Percentiles rank a stretch among this genome's conserved stretches.
phyloP scores from a whole-genome alignment of 2,888 invertebrate species.

The Agrochola lota region DNA sequence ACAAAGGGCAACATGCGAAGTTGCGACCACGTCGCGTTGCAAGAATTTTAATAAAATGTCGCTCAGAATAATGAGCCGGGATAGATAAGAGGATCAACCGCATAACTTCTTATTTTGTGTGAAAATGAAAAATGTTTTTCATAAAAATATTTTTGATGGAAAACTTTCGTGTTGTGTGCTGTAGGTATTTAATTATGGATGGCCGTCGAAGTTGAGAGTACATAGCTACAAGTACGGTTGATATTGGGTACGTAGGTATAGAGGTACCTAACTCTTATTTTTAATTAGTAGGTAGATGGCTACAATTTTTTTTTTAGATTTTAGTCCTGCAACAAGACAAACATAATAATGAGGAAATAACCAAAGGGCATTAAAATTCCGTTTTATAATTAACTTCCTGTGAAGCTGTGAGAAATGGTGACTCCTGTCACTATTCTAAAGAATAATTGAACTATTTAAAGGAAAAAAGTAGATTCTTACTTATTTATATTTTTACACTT shows the following conservation, averaged over 20 bases:
- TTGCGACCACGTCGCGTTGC: conserved; percentile 47
- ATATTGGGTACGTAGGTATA: too few relatives aligned
- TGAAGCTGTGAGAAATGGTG: conserved; percentile 16
- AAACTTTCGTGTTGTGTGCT: conserved; percentile 12
- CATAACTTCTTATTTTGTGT: conserved; percentile 48
- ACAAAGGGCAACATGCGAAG: conserved; percentile 50
- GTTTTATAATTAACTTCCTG: conserved; percentile 4
- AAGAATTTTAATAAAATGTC: conserved; percentile 71
- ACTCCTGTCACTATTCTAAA: conserved; percentile 27
- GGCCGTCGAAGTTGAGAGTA: background rate
- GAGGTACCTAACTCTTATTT: too few relatives aligned
- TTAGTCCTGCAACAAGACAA: too few relatives aligned
- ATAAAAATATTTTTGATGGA: conserved; percentile 19
- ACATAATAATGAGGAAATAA: too few relatives aligned
- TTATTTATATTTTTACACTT: background rate
- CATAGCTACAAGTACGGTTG: background rate
- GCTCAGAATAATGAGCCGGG: conserved; percentile 33
- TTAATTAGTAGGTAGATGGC: too few relatives aligned
- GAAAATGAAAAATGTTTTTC: conserved; percentile 57
- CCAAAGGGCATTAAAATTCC: conserved; percentile 25
- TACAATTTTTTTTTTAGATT: too few relatives aligned
- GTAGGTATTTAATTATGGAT: conserved; percentile 13
- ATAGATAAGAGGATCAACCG: conserved; percentile 33
- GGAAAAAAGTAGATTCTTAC: background rate
- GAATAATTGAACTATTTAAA: conserved; percentile 18